These are phyloP conservation scores for Falco naumanni DNA, from an alignment of 2,797 vertebrate genomes.

Conservation along the genomic window DNA sequence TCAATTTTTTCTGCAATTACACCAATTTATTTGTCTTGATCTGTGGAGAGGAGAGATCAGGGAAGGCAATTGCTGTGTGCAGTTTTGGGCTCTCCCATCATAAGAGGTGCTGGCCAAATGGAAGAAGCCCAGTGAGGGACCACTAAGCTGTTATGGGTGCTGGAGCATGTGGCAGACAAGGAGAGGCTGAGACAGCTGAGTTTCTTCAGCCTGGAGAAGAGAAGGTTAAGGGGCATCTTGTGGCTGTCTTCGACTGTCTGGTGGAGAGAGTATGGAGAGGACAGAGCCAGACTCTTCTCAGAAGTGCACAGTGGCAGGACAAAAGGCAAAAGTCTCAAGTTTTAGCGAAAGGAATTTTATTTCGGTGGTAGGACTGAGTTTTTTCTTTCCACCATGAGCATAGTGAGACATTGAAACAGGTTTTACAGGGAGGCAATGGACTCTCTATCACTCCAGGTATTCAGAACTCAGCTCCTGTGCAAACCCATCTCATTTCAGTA, in stretches of 20 bases:
- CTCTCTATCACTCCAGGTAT: not conserved
- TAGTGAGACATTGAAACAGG: not conserved
- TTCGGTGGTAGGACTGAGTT: not conserved
- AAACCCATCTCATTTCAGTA: not conserved
- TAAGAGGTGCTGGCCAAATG: not conserved
- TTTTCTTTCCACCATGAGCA: not conserved
- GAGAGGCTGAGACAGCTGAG: not conserved
- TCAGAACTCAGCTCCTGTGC: not conserved
- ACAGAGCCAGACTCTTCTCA: not conserved
- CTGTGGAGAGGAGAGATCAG: not conserved
- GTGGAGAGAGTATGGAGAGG: not conserved
- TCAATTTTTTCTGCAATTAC: not conserved
- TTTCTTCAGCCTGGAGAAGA: not conserved
- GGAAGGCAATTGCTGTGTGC: not conserved
- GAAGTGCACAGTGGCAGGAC: not conserved
- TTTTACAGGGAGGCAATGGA: not conserved
- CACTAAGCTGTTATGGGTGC: accelerated
- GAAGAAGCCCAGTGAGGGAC: not conserved
- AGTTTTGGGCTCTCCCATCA: not conserved
- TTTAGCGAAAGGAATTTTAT: not conserved
- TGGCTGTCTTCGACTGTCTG: not conserved
- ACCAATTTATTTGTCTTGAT: not conserved
- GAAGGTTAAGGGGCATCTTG: not conserved
- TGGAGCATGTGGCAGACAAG: accelerated
- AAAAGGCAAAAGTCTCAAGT: not conserved